These are phyloP conservation scores for Corvus cornix DNA, from an alignment of 2,113 vertebrate genomes.

Conservation along the genomic window DNA sequence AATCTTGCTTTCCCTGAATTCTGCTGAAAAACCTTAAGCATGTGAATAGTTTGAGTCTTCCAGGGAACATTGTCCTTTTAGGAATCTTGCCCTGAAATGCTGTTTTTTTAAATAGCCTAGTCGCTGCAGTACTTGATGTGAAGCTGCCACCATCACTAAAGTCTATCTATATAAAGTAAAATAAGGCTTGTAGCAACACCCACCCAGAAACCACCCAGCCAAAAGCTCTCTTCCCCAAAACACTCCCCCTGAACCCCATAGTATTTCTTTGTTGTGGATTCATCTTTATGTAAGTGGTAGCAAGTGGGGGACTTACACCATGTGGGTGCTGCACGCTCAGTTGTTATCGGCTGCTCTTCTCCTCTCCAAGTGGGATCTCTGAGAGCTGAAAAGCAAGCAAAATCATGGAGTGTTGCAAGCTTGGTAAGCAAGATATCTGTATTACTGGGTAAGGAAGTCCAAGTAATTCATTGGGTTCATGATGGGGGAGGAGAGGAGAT, in stretches of 20 bases:
- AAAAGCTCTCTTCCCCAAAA: not conserved
- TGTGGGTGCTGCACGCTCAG: not conserved
- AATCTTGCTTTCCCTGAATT: not conserved
- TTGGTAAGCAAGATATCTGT: not conserved
- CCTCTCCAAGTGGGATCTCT: not conserved
- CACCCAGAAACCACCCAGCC: not conserved
- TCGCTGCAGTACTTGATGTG: not conserved
- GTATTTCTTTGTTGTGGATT: not conserved
- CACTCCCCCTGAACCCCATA: not conserved
- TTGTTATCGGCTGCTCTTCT: not conserved
- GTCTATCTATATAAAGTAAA: not conserved
- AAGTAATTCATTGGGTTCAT: not conserved
- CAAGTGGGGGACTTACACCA: not conserved
- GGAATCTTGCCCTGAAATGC: not conserved
- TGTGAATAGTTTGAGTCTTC: not conserved
- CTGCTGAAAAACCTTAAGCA: not conserved
- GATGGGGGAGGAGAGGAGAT: not conserved
- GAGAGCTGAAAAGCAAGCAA: not conserved
- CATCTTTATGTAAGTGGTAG: not conserved
- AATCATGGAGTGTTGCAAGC: not conserved
- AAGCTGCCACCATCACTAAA: not conserved
- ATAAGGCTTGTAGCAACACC: not conserved
- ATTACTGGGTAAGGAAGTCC: not conserved
- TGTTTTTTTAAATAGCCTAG: not conserved
- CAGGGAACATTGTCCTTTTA: not conserved